Evolutionary conservation across 1,140 invertebrate species (phyloP).

Genomic region (Palaemon carinicauda): DNA sequence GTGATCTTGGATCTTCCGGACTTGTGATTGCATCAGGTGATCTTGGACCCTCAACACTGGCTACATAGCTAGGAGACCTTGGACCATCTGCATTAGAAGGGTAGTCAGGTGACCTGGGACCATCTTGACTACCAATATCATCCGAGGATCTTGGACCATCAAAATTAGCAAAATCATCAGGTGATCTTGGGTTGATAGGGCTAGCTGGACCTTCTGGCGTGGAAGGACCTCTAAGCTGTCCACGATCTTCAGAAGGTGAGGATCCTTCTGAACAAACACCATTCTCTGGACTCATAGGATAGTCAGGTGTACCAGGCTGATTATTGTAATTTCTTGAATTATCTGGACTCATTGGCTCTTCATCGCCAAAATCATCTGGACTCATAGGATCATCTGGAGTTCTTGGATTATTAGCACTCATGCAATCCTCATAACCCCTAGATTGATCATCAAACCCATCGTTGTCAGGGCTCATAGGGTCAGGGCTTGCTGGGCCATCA

Average conservation of each 20-base stretch:
- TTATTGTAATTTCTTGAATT: neutral
- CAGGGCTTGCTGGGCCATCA: conserved; percentile 17
- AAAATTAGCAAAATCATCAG: neutral
- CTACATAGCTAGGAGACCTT: too few relatives aligned
- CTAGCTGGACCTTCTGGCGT: neutral
- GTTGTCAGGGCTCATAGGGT: conserved; percentile 15
- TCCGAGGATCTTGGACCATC: neutral
- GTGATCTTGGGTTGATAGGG: neutral
- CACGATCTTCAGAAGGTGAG: too few relatives aligned
- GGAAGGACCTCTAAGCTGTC: too few relatives aligned
- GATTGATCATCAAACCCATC: too few relatives aligned
- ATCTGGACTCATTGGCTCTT: neutral
- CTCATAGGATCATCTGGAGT: neutral
- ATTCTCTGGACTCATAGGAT: too few relatives aligned
- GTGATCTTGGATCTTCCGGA: neutral
- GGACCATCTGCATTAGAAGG: neutral
- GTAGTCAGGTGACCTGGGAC: neutral
- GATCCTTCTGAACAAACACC: too few relatives aligned
- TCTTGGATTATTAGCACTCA: neutral
- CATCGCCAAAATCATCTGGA: neutral
- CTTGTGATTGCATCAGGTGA: neutral
- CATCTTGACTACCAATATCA: too few relatives aligned
- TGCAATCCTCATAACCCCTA: too few relatives aligned
- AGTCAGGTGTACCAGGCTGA: too few relatives aligned
- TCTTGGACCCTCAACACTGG: neutral